Percentiles rank a stretch among this genome's conserved stretches.
These are phyloP conservation scores for Lepus timidus DNA, from an alignment of 2,113 vertebrate genomes.

Conservation along the genomic window DNA sequence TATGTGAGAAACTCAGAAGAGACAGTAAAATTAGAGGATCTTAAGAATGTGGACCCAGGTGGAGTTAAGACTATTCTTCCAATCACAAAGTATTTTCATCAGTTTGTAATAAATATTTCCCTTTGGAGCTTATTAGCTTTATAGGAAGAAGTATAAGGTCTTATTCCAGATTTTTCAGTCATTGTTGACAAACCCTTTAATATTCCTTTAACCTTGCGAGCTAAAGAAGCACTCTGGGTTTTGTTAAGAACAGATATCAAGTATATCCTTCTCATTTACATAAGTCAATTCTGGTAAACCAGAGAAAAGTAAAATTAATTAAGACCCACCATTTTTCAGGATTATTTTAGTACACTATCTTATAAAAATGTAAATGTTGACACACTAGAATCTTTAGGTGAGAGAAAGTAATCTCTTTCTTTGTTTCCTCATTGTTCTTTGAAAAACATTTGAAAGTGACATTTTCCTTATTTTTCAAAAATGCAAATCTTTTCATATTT, in stretches of 20 bases:
- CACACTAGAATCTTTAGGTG: background rate
- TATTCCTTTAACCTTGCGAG: slow-evolving; percentile 12
- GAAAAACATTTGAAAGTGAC: slow-evolving; percentile 2
- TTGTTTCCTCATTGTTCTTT: slow-evolving; percentile 48
- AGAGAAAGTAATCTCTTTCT: background rate
- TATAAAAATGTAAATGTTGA: background rate
- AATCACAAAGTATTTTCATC: background rate
- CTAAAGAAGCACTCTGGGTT: background rate
- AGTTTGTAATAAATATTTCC: background rate
- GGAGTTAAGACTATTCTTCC: background rate
- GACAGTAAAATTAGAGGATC: background rate
- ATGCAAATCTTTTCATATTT: slow-evolving; percentile 32
- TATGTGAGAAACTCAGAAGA: background rate
- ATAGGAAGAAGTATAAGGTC: background rate
- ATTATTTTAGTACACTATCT: slow-evolving; percentile 4
- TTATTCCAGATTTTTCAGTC: background rate
- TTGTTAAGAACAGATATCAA: slow-evolving; percentile 45
- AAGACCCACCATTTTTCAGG: background rate
- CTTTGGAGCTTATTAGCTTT: background rate
- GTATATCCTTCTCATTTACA: background rate
- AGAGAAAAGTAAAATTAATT: background rate
- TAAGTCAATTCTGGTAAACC: background rate
- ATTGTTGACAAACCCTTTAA: background rate
- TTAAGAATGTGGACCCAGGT: background rate
- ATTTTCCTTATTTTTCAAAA: slow-evolving; percentile 41